These are phyloP conservation scores for Idaea straminata DNA, from an alignment of 2,888 invertebrate species.

Conservation along the genomic window DNA sequence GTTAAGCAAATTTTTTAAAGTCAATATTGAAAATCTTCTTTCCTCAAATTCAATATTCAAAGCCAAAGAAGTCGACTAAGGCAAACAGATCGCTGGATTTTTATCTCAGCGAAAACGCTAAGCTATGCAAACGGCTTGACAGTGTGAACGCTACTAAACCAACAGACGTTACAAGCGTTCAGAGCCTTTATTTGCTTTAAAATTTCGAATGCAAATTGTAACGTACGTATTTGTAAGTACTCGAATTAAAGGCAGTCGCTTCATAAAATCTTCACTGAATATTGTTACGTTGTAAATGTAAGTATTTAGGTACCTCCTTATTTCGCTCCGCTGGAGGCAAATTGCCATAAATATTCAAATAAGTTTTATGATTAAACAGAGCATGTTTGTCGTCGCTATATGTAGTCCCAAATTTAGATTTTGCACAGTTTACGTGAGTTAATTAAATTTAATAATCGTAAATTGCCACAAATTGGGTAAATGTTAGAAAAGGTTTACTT, in stretches of 20 bases:
- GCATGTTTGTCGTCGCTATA: constrained; percentile 44
- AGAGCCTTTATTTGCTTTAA: constrained; percentile 57
- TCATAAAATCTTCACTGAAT: constrained; percentile 47
- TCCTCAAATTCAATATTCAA: constrained; percentile 10
- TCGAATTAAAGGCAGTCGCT: constrained; percentile 51
- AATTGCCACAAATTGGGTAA: constrained; percentile 13
- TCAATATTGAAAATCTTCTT: background rate
- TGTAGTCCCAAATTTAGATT: constrained; percentile 45
- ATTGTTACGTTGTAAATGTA: constrained; percentile 34
- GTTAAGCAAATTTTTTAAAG: background rate
- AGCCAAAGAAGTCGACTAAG: constrained; percentile 31
- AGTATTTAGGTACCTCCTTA: background rate
- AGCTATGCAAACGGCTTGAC: constrained; percentile 56
- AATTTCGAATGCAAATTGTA: constrained; percentile 68
- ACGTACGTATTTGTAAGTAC: constrained; percentile 53
- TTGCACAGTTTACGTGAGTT: constrained; percentile 40
- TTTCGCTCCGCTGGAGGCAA: constrained; percentile 21
- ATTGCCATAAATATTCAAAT: constrained; percentile 59
- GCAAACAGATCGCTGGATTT: constrained; percentile 50
- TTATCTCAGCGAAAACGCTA: constrained; percentile 40
- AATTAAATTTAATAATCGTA: constrained; percentile 30
- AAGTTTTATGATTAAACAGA: constrained; percentile 52
- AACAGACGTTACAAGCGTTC: constrained; percentile 46
- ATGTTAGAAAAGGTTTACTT: constrained; percentile 16
- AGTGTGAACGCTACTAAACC: constrained; percentile 48